Evolutionary conservation across 2,888 invertebrate species (phyloP).

Genomic region (Yponomeuta malinellus): DNA sequence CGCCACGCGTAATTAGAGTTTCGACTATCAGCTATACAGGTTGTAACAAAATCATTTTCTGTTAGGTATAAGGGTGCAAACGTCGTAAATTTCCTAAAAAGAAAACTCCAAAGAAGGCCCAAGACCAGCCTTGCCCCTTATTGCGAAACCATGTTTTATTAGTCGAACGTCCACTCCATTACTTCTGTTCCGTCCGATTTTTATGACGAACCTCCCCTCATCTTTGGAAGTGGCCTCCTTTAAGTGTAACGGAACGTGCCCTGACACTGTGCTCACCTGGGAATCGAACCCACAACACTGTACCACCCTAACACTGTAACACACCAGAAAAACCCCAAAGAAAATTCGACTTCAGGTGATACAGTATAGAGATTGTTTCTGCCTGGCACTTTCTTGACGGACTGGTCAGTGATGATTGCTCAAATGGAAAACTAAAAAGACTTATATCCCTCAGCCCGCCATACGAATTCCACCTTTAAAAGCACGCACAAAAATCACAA

Average conservation of each 20-base stretch:
- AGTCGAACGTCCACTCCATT: slow-evolving; percentile 24
- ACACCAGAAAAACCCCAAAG: slow-evolving; percentile 23
- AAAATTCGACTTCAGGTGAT: slow-evolving; percentile 29
- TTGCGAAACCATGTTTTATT: slow-evolving; percentile 2
- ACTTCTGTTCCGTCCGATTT: slow-evolving; percentile 58
- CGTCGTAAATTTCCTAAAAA: no score
- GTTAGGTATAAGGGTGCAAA: no score
- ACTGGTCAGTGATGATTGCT: slow-evolving; percentile 68
- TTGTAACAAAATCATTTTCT: no score
- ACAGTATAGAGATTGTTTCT: background rate
- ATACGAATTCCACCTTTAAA: slow-evolving; percentile 32
- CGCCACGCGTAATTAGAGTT: no score
- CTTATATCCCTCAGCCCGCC: slow-evolving; percentile 27
- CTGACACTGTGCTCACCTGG: slow-evolving; percentile 69
- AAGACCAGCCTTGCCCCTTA: background rate
- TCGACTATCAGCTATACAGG: no score
- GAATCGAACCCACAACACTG: slow-evolving; percentile 72
- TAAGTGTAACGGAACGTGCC: slow-evolving; percentile 70
- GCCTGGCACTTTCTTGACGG: slow-evolving; percentile 16
- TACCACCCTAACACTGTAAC: slow-evolving; percentile 44
- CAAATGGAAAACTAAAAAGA: slow-evolving; percentile 30
- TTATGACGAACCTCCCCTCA: slow-evolving; percentile 73
- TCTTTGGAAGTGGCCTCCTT: slow-evolving; percentile 64
- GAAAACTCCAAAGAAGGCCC: background rate
- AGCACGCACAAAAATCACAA: slow-evolving; percentile 19